Conservation (phyloP, 2,113 vertebrate genomes). For the Rhinoptilus africanus region DNA sequence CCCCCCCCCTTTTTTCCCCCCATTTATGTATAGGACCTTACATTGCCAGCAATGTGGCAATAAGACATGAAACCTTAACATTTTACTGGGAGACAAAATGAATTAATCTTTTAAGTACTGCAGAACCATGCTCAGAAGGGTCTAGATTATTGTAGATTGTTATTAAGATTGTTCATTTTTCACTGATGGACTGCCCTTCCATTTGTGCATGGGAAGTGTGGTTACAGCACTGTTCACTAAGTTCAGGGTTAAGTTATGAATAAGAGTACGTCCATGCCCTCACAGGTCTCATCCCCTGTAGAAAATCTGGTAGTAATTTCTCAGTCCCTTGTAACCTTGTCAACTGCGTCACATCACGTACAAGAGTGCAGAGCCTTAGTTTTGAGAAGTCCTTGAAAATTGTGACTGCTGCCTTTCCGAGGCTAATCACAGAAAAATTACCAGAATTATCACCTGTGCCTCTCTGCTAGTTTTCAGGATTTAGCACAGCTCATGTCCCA, state of each 20-base stretch:
- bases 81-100: background rate
- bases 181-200: background rate
- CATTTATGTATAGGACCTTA: background rate
- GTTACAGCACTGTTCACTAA: background rate
- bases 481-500: background rate
- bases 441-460: background rate
- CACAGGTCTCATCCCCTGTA: background rate
- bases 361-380: background rate
- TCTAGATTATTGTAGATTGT: background rate
- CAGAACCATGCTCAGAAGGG: background rate
- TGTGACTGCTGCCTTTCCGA: background rate
- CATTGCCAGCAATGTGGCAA: no score
- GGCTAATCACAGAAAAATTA: background rate
- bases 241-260: background rate
- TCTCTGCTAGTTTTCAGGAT: background rate
- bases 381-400: background rate
- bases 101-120: background rate
- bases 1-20: accelerated
- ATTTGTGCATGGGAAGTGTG: background rate
- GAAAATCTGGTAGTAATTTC: background rate
- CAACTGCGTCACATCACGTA: background rate
- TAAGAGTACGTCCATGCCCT: background rate
- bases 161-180: background rate
- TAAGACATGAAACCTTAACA: background rate
- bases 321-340: background rate